Evolutionary conservation across 1,140 invertebrate genomes (phyloP).

Genomic region (Neodiprion virginianus): DNA sequence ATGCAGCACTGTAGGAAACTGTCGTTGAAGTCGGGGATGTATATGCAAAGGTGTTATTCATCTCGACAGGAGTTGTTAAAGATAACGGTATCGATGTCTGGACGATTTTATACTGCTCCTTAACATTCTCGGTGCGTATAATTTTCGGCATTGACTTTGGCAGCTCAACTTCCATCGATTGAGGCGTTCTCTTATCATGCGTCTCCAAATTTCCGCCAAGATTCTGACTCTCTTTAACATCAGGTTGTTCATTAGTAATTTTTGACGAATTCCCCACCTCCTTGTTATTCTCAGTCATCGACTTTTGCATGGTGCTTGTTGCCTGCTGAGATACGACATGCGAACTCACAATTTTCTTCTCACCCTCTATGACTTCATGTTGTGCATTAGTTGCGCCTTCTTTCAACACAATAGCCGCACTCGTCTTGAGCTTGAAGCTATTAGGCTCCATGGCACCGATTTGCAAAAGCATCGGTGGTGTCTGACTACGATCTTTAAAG

Average conservation of each 20-base stretch:
- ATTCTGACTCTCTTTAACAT: neutral
- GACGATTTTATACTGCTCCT: constrained; percentile 54
- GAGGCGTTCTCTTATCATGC: constrained; percentile 15
- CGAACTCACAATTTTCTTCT: neutral
- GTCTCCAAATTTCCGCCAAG: constrained; percentile 10
- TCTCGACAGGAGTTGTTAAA: constrained; percentile 11
- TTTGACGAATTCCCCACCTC: neutral
- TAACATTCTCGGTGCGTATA: constrained; percentile 48
- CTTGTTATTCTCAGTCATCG: neutral
- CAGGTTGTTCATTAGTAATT: neutral
- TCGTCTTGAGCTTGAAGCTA: constrained; percentile 56
- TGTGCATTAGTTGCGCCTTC: neutral
- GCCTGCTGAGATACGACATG: no score
- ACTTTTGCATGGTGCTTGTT: neutral
- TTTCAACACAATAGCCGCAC: neutral
- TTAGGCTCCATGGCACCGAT: constrained; percentile 68
- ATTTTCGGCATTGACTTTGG: constrained; percentile 51
- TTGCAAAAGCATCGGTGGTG: constrained; percentile 68
- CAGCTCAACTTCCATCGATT: constrained; percentile 14
- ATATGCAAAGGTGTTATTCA: constrained; percentile 18
- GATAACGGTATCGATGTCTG: constrained; percentile 25
- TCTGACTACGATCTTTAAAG: constrained; percentile 63
- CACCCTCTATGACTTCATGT: neutral
- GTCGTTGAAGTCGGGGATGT: neutral
- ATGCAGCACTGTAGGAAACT: neutral